Evolutionary conservation across 2,113 vertebrate genomes (phyloP), one percentile per base, ranked within the genome.

Genomic region (Barbus barbus): DNA sequence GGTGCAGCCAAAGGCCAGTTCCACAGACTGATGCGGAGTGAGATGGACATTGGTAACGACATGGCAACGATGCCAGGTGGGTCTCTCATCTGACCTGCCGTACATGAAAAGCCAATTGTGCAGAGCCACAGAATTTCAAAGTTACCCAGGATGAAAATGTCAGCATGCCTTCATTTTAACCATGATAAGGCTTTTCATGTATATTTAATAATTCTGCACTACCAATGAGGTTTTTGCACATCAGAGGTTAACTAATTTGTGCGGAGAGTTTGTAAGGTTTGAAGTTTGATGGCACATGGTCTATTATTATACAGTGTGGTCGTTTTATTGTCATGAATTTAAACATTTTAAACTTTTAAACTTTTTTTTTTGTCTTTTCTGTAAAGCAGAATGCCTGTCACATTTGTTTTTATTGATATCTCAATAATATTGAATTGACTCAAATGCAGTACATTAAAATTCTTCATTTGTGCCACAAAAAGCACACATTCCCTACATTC

Each of bases 1-100:
- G 80, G 38, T 2, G 11, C 53, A 61, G 58, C 11, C 31, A 36
- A 71, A 44, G 46, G n/a, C 14, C 2, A 20, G 9, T 84, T 83
- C 36, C 51, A 67, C 44, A 48, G 48, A 51, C 22, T 81, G 63
- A 81, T 51, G 65, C 5, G 41, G 63, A 81, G 31, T 81, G 51
- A 67, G 11, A 65, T 24, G 46, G 69, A 72, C 44, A 51, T 16
- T 71, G 46, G 13, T 69, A 31, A 44, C n/a, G 13, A 38, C 79
- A 81, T 51, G 16, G 22, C 72, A 65, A 48, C 31, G 44, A 67
- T 33, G 60, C 83, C 65, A 33, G 22, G 60, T 53, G 61, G 24
- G 24, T 41, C 48, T 58, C 8, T 56, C 13, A 56, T 71, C 71
- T 82, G 80, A 82, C 80, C 80, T 73, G n/a, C 26, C 1, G 28